Evolutionary conservation across 2,113 vertebrate genomes (phyloP).

Genomic region (Meriones unguiculatus): DNA sequence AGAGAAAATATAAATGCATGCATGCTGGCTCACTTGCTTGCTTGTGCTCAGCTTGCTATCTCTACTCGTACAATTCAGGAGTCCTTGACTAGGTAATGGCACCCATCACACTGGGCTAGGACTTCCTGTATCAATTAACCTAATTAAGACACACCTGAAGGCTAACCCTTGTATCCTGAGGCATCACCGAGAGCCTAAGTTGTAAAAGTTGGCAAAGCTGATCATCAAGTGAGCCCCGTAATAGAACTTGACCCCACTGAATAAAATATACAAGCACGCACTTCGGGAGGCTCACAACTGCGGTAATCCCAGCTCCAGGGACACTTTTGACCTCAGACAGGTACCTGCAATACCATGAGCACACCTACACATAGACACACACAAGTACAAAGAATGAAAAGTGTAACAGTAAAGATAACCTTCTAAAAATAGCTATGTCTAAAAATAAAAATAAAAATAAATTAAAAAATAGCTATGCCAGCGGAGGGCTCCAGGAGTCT

Average conservation of each 20-base stretch:
- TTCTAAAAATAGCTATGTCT: neutral
- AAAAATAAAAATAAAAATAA: neutral
- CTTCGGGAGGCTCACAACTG: neutral
- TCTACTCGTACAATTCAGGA: neutral
- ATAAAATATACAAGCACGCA: neutral
- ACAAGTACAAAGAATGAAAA: neutral
- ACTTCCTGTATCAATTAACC: neutral
- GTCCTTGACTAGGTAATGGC: neutral
- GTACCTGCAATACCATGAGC: neutral
- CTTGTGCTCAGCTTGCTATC: neutral
- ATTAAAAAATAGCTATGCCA: neutral
- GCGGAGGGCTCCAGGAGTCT: neutral
- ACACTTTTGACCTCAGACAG: neutral
- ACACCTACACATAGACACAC: neutral
- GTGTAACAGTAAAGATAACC: neutral
- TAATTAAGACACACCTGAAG: neutral
- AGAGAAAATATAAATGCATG: neutral
- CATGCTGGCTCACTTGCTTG: neutral
- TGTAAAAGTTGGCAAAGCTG: neutral
- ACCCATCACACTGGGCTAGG: too few species aligned
- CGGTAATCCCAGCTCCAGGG: neutral
- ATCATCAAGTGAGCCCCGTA: neutral
- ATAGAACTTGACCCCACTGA: neutral
- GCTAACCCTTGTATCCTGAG: neutral
- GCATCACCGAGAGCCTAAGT: too few species aligned